These are phyloP conservation scores for Ornithorhynchus anatinus DNA, from an alignment of 2,113 vertebrate genomes.

Conservation along the genomic window DNA sequence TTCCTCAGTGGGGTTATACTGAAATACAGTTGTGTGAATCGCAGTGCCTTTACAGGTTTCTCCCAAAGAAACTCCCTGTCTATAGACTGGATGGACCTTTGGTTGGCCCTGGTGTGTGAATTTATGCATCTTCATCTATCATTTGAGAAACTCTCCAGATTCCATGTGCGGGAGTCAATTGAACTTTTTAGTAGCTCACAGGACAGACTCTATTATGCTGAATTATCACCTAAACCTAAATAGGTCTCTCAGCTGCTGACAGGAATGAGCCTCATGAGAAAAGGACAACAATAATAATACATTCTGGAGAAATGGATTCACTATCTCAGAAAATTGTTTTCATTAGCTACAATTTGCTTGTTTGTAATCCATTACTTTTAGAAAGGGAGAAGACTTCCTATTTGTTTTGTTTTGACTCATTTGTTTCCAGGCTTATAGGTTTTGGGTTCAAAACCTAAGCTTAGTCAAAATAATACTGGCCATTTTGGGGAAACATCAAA, in stretches of 20 bases:
- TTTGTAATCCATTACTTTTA: too few relatives aligned
- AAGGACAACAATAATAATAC: background rate
- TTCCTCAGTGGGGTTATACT: background rate
- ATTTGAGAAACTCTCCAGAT: slow-evolving; percentile 6
- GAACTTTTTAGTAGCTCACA: background rate
- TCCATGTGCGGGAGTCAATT: background rate
- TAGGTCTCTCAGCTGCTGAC: slow-evolving; percentile 2
- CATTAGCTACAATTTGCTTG: too few relatives aligned
- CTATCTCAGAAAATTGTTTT: too few relatives aligned
- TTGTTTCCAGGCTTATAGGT: too few relatives aligned
- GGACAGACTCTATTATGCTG: too few relatives aligned
- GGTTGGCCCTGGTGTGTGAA: background rate
- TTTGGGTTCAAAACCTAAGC: too few relatives aligned
- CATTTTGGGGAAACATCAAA: too few relatives aligned
- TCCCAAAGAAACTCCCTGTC: background rate
- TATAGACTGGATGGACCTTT: background rate
- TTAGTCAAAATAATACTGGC: too few relatives aligned
- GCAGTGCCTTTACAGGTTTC: background rate
- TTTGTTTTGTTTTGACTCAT: too few relatives aligned
- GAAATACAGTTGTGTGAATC: background rate
- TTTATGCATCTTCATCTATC: slow-evolving; percentile 6
- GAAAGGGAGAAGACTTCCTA: too few relatives aligned
- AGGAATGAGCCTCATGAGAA: background rate
- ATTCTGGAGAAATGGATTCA: background rate
- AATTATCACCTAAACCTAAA: background rate